Base-by-base conservation (phyloP, 1,140 invertebrate genomes). In the Procambarus virginalis region DNA sequence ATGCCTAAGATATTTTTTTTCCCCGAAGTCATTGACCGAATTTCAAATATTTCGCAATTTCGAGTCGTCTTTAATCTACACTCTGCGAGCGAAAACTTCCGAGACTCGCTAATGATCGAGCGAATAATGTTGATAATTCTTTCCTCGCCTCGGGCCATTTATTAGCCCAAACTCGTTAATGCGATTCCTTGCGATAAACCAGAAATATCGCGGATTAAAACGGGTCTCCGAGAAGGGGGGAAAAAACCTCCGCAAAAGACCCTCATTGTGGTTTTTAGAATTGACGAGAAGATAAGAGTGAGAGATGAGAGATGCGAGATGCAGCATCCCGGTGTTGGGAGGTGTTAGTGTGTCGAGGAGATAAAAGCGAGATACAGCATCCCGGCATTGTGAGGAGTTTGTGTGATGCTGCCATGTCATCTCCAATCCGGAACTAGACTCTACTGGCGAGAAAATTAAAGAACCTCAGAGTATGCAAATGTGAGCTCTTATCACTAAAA, bases 131-230 rank as follows among this genome's bases (percentile, higher is more conserved):
- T 78, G 22, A 55, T 77, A 58, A 34, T 76, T 46, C 51, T 45
- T 17, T 77, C 22, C 22, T 78, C 22, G 34, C 73, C 75, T 77
- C 49, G 17, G n/a, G 22, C 51, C 84, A 76, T 78, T 78, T 73
- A 46, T 78, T 86, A 46, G 46, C 49, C 49, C 20, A 58, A 51
- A 64, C 81, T 84, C 81, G 73, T 84, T 89, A 83, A 68, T 84
- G 80, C 81, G 58, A 60, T 82, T 83, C 75, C 78, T 86, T 70
- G 64, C 76, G 78, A 51, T 87, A 87, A 87, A 87, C 46, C 86
- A 77, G 64, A 87, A 87, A 87, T 87, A 87, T 87, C 77, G 77
- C 77, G 68, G 77, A 81, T 87, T 81, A 87, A 80, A 79, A 70
- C 86, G 80, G 4, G 45, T 51, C 46, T 48, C 45, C 55, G 34